Evolutionary conservation across 2,797 vertebrate species (phyloP), one percentile per base, ranked within the genome.

Genomic region (Cheirogaleus major): DNA sequence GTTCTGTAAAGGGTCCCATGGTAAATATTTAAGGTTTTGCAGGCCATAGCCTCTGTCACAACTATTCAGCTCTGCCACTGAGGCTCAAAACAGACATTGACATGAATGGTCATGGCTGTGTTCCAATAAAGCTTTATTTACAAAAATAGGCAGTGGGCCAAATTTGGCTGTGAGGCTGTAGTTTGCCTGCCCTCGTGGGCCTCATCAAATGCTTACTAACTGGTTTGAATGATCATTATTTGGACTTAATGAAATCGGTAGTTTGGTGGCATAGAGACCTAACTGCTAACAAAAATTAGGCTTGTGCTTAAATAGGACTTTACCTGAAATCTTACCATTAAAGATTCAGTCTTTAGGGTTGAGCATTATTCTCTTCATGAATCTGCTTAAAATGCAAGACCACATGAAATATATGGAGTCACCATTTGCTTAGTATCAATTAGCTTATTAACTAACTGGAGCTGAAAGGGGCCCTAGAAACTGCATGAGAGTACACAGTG

Each of bases 111-210:
- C 13, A 67, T 72, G 85, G 22, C 69, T 61, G 14, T 45, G 57
- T 89, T 92, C 50, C 70, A 92, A 75, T 92, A 92, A 93, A 93
- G 92, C 52, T 97, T 96, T 91, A 91, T 87, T 97, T 92, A 93
- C 30, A 89, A 91, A 97, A 69, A 63, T 15, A 84, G 69, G n/a
- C 48, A 25, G 57, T 23, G 43, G 57, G 7, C 73, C 92, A 86
- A 25, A 52, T 85, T 85, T 91, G 50, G 81, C 22, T 50, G 48
- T 70, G 12, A 14, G 73, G 9, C 63, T 73, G 5, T 41, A 9
- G 32, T 92, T 82, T 89, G 38, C 23, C 55, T 73, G 38, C 13
- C 8, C 81, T 95, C 65, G 61, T 79, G 59, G 2, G n/a, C 45
- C 67, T 82, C 63, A 79, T 93, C 45, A 94, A 89, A 96, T 67